These are phyloP conservation scores for Carabus problematicus DNA, from an alignment of 2,888 invertebrate genomes.

Conservation along the genomic window DNA sequence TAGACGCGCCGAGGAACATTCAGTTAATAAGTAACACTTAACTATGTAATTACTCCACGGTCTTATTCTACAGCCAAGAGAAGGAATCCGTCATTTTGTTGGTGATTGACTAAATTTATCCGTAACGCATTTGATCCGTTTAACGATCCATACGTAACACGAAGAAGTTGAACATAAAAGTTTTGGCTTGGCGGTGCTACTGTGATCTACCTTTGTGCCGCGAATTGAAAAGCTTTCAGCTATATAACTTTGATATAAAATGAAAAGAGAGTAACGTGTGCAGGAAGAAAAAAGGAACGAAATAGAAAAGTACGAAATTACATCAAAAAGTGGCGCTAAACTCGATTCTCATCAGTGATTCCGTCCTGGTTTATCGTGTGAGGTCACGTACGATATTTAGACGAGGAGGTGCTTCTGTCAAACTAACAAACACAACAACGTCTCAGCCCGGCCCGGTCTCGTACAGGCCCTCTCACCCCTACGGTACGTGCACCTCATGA, in stretches of 20 bases:
- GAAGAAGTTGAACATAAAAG: background rate
- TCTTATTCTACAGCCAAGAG: too few relatives aligned
- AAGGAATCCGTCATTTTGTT: too few relatives aligned
- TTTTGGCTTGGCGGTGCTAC: slow-evolving; percentile 13
- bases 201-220: slow-evolving; percentile 29
- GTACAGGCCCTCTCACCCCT: slow-evolving; percentile 2
- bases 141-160: too few relatives aligned
- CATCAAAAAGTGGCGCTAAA: slow-evolving; percentile 28
- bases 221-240: slow-evolving; percentile 35
- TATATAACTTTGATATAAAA: slow-evolving; percentile 29
- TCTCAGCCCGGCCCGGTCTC: too few relatives aligned
- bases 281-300: slow-evolving; percentile 14
- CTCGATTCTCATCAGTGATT: slow-evolving; percentile 18
- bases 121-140: background rate
- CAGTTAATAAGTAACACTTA: background rate
- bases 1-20: background rate
- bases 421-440: slow-evolving; percentile 7
- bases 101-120: background rate
- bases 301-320: slow-evolving; percentile 27
- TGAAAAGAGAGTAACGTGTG: background rate
- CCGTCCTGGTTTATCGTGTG: background rate
- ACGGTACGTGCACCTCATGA: background rate
- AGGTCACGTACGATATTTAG: slow-evolving; percentile 15
- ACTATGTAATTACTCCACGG: too few relatives aligned
- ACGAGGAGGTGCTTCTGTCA: slow-evolving; percentile 13